phyloP scores from a whole-genome alignment of 53 echinoderm and acorn worm genomes.

The Pentamera pediparva region DNA sequence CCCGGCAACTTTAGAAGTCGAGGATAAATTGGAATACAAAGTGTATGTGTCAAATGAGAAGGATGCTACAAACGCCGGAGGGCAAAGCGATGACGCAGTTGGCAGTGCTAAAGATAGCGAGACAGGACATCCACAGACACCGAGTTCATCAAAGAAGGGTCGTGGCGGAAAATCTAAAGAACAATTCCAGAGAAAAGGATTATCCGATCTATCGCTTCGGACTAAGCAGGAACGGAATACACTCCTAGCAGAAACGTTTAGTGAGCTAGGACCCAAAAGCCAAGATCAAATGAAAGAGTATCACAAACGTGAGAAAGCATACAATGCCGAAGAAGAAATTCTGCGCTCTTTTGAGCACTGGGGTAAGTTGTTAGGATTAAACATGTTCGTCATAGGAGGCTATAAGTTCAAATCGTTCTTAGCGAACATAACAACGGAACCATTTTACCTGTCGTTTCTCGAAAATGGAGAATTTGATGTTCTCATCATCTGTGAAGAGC shows the following conservation, averaged over 20 bases:
- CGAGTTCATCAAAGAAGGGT: not conserved
- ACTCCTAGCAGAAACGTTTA: not conserved
- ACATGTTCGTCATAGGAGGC: conserved; percentile 22
- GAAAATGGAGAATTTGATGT: conserved; percentile 8
- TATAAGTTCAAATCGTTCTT: not conserved
- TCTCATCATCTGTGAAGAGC: conserved; percentile 1
- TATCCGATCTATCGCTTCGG: not conserved
- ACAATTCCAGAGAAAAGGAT: not conserved
- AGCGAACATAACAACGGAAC: not conserved
- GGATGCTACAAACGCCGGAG: not conserved
- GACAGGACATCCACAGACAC: not conserved
- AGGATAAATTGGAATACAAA: no score
- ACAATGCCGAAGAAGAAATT: not conserved
- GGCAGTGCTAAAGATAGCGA: not conserved
- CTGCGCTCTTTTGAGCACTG: not conserved
- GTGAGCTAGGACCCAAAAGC: no score
- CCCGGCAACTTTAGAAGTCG: not conserved
- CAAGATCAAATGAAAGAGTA: not conserved
- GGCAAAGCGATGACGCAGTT: not conserved
- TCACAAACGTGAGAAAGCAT: not conserved
- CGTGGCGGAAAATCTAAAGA: not conserved
- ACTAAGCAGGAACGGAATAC: not conserved
- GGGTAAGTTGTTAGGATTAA: not conserved
- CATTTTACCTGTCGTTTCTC: not conserved
- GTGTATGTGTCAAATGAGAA: no score